Evolutionary conservation across 1,140 invertebrate species (phyloP).

Genomic region (Nasonia giraulti): DNA sequence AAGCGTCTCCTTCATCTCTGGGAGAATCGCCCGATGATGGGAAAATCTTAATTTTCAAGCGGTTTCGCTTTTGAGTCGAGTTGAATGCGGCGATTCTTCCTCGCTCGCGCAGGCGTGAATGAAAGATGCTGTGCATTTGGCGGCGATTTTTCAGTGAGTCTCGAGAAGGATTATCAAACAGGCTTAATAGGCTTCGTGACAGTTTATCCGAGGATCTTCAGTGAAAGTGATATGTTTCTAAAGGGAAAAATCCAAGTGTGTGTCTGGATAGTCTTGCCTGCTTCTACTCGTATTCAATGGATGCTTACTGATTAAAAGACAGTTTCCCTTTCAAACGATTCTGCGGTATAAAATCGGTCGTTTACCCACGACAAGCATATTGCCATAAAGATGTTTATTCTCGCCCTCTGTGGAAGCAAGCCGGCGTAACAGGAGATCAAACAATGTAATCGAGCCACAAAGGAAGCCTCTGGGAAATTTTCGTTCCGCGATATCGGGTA

Average conservation of each 20-base stretch:
- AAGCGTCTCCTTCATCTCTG: not conserved
- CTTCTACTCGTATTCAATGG: not conserved
- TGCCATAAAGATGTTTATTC: not conserved
- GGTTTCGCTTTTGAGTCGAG: not conserved
- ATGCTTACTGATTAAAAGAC: no score
- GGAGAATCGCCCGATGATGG: not conserved
- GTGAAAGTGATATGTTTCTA: not conserved
- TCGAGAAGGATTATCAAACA: not conserved
- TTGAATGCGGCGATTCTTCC: not conserved
- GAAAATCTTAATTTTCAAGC: not conserved
- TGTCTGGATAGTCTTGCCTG: not conserved
- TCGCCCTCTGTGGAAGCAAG: not conserved
- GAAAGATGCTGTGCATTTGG: not conserved
- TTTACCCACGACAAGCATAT: no score
- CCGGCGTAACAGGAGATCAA: conserved; percentile 22
- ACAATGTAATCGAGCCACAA: not conserved
- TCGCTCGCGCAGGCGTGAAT: not conserved
- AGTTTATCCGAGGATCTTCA: not conserved
- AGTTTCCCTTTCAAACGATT: no score
- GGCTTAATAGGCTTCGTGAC: not conserved
- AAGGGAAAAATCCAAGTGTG: not conserved
- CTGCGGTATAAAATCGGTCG: no score
- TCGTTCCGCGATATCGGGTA: not conserved
- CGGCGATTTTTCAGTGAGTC: not conserved
- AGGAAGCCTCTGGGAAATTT: not conserved